These are phyloP conservation scores for Nephila pilipes DNA, from an alignment of 1,140 invertebrate species.

Conservation along the genomic window DNA sequence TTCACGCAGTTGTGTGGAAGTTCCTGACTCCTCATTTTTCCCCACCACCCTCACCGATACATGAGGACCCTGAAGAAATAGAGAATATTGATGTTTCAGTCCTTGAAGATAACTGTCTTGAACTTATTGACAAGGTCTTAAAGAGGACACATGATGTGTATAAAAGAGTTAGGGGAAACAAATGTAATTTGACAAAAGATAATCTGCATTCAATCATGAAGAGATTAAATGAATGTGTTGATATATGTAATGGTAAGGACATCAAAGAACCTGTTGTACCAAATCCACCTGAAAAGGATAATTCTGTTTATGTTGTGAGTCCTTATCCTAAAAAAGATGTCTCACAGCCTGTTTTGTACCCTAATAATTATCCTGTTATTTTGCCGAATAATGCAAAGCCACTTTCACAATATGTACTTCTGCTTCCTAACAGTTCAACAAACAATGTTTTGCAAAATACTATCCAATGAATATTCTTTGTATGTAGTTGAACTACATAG, in stretches of 20 bases:
- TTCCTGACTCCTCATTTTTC: constrained; percentile 42
- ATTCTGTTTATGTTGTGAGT: not conserved
- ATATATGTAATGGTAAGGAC: constrained; percentile 53
- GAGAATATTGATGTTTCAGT: not conserved
- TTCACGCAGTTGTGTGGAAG: constrained; percentile 62
- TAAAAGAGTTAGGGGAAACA: constrained; percentile 36
- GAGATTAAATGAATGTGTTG: constrained; percentile 62
- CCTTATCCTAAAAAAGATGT: not conserved
- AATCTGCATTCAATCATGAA: constrained; percentile 6
- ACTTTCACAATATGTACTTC: constrained; percentile 15
- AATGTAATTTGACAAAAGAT: constrained; percentile 9
- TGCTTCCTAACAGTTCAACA: not conserved
- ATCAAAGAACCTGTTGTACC: not conserved
- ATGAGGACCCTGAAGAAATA: not conserved
- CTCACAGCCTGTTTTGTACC: not conserved
- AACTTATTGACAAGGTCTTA: not conserved
- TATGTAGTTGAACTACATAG: too few relatives aligned
- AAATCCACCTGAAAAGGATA: not conserved
- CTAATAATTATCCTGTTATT: constrained; percentile 21
- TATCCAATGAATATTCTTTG: not conserved
- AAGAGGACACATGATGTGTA: constrained; percentile 1
- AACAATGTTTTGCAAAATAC: not conserved
- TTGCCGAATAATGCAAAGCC: not conserved
- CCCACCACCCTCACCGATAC: not conserved
- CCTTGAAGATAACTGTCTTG: not conserved